These are phyloP conservation scores for Drosophila prolongata DNA, from an alignment of 2,888 invertebrate genomes.

Conservation along the genomic window DNA sequence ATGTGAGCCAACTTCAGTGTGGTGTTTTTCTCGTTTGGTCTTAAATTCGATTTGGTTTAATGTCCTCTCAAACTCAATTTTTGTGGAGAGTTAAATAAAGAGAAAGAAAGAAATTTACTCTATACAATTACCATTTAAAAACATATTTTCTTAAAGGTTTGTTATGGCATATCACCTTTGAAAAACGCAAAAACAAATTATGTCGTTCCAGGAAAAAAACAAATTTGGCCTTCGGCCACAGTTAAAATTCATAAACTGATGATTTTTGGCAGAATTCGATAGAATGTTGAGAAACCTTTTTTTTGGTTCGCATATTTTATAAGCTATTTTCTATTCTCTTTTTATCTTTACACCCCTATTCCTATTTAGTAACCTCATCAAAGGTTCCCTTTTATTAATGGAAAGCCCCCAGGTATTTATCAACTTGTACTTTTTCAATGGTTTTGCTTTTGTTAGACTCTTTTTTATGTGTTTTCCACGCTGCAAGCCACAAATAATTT, in stretches of 20 bases:
- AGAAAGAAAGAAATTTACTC: too few species aligned
- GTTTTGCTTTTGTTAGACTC: slow-evolving; percentile 13
- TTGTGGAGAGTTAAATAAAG: background rate
- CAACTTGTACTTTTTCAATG: slow-evolving; percentile 28
- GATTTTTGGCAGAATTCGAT: background rate
- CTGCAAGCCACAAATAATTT: slow-evolving; percentile 30
- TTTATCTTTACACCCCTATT: slow-evolving; percentile 7
- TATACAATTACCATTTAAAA: too few species aligned
- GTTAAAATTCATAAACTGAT: too few species aligned
- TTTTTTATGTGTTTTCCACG: slow-evolving; percentile 5
- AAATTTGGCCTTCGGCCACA: too few species aligned
- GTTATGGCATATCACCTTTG: too few species aligned
- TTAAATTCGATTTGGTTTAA: slow-evolving; percentile 27
- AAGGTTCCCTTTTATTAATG: slow-evolving; percentile 6
- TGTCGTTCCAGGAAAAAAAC: too few species aligned
- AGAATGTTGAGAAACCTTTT: background rate
- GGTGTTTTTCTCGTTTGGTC: background rate
- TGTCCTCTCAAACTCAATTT: background rate
- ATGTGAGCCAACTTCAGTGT: slow-evolving; percentile 3
- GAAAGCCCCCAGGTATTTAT: slow-evolving; percentile 15
- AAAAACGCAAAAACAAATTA: too few species aligned
- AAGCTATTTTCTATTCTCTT: background rate
- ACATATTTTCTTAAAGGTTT: too few species aligned
- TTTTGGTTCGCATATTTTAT: background rate
- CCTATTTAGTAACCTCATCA: slow-evolving; percentile 7